phyloP scores from a whole-genome alignment of 2,888 invertebrate species.

The Diogma glabrata region DNA sequence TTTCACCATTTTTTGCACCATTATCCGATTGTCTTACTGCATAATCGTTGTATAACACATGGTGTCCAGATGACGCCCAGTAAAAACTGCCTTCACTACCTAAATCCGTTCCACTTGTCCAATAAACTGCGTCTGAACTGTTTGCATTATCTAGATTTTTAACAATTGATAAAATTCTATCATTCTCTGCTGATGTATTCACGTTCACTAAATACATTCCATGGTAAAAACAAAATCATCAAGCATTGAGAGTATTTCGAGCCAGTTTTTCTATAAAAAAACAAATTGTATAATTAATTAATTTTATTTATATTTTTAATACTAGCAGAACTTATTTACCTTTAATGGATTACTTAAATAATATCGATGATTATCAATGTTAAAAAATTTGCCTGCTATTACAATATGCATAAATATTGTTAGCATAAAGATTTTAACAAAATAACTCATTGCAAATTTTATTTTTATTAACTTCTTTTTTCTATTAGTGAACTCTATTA shows the following conservation, averaged over 20 bases:
- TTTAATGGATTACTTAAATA: slow-evolving; percentile 2
- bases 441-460: too few species aligned
- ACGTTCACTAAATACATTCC: neutral
- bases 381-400: slow-evolving; percentile 6
- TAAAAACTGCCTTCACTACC: neutral
- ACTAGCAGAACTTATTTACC: neutral
- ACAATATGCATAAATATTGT: too few species aligned
- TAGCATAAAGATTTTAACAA: too few species aligned
- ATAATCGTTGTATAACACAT: neutral
- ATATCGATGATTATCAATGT: neutral
- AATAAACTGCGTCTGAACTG: neutral
- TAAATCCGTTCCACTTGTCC: neutral
- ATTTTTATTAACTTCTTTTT: too few species aligned
- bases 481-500: too few species aligned
- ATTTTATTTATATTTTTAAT: neutral
- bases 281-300: neutral
- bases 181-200: neutral
- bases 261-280: slow-evolving; percentile 4
- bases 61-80: neutral
- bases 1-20: neutral
- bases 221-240: neutral
- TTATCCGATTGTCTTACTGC: neutral
- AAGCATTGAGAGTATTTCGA: too few species aligned
- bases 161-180: neutral
- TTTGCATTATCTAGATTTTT: neutral